Conservation (phyloP, 1,140 invertebrate genomes). For the Andrena cerasifolii region DNA sequence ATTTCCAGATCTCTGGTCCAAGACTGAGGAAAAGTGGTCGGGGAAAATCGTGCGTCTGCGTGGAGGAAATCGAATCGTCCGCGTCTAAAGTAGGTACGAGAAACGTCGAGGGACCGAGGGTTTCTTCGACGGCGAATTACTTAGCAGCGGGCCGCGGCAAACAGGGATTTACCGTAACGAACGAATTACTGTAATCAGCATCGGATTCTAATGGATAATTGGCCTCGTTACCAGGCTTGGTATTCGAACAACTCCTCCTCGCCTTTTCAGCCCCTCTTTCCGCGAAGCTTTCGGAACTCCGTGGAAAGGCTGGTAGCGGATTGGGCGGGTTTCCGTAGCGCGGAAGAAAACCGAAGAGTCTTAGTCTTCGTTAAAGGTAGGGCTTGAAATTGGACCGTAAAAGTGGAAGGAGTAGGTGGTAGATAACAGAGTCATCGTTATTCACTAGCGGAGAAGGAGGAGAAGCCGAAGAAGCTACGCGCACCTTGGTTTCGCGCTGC, state of each 20-base stretch:
- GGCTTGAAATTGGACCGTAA: conserved; percentile 28
- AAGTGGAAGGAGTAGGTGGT: conserved; percentile 1
- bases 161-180: conserved; percentile 27
- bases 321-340: conserved; percentile 3
- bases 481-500: conserved; percentile 13
- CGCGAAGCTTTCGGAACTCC: neutral
- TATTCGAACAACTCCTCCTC: neutral
- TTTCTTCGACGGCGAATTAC: neutral
- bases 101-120: neutral
- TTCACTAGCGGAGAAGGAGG: conserved; percentile 8
- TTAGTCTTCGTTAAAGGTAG: conserved; percentile 62
- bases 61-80: neutral
- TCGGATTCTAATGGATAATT: conserved; percentile 40
- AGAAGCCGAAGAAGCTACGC: conserved; percentile 36
- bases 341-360: conserved; percentile 50
- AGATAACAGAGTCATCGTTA: conserved; percentile 53
- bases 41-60: neutral
- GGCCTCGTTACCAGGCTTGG: conserved; percentile 20
- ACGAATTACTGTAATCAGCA: conserved; percentile 44
- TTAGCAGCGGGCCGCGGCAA: neutral
- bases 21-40: no score
- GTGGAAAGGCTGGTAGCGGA: neutral
- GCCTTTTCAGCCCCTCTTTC: neutral
- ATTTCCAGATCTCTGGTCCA: neutral
- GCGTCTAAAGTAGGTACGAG: no score